These are phyloP conservation scores for Protophormia terraenovae DNA, from an alignment of 2,888 invertebrate species.

Conservation along the genomic window DNA sequence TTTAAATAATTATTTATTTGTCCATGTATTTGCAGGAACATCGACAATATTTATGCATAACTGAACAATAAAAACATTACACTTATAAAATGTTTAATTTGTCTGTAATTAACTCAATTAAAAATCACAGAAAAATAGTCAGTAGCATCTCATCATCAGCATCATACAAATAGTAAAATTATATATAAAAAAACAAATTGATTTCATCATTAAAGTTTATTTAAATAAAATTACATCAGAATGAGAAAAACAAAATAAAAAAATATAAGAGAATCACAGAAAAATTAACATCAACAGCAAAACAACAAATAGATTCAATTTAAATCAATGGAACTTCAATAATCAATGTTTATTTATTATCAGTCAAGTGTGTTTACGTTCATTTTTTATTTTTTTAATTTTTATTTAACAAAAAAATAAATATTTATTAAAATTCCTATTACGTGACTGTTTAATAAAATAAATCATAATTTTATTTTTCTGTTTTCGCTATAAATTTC, in stretches of 20 bases:
- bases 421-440: conserved; percentile 1
- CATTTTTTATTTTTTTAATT: background rate
- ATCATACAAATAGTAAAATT: background rate
- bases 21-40: background rate
- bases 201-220: conserved; percentile 54
- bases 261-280: conserved; percentile 7
- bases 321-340: conserved; percentile 32
- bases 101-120: conserved; percentile 68
- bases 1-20: too few relatives aligned
- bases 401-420: background rate
- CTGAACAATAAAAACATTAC: conserved; percentile 62
- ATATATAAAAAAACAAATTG: background rate
- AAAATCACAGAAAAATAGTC: conserved; percentile 62
- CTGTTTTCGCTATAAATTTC: background rate
- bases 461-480: background rate
- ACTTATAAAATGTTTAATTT: conserved; percentile 67
- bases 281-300: conserved; percentile 34
- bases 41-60: conserved; percentile 60
- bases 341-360: conserved; percentile 19
- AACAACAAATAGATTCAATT: conserved; percentile 39
- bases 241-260: background rate
- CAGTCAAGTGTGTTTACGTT: too few relatives aligned
- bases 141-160: background rate
- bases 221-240: conserved; percentile 37
- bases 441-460: background rate